These are phyloP conservation scores for Archocentrus centrarchus DNA, from an alignment of 2,113 vertebrate species.

Conservation along the genomic window DNA sequence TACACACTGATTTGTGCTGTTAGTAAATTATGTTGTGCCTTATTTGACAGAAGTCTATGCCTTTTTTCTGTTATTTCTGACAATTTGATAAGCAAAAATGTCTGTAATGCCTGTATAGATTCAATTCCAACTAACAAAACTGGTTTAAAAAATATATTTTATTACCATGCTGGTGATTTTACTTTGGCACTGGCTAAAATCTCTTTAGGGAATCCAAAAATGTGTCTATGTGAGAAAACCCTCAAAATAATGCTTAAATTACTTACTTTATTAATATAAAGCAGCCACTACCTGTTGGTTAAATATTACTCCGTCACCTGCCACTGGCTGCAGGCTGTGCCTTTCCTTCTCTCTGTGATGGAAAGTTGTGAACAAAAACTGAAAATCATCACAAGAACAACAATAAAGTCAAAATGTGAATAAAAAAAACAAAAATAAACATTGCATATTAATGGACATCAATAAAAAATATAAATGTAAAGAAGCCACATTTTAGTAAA, in stretches of 20 bases:
- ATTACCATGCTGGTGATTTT: neutral
- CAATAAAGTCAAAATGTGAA: too few relatives aligned
- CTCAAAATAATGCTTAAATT: neutral
- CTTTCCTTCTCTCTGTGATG: too few relatives aligned
- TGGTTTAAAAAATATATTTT: neutral
- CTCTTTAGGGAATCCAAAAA: neutral
- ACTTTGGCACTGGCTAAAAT: neutral
- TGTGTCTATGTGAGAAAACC: neutral
- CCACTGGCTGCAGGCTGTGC: neutral
- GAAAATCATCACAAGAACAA: too few relatives aligned
- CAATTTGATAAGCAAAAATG: neutral
- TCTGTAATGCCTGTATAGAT: neutral
- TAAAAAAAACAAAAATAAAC: too few relatives aligned
- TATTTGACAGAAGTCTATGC: neutral
- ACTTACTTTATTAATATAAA: neutral
- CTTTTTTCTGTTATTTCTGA: neutral
- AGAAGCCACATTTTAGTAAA: slow-evolving; percentile 2
- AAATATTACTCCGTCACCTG: neutral
- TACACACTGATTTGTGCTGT: neutral
- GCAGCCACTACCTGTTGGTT: neutral
- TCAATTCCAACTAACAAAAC: neutral
- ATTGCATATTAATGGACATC: too few relatives aligned
- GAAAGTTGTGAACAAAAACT: too few relatives aligned
- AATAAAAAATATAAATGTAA: neutral
- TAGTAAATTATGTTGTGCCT: slow-evolving; percentile 7